phyloP scores from a whole-genome alignment of 2,888 invertebrate species.

The Anagyrus pseudococci region DNA sequence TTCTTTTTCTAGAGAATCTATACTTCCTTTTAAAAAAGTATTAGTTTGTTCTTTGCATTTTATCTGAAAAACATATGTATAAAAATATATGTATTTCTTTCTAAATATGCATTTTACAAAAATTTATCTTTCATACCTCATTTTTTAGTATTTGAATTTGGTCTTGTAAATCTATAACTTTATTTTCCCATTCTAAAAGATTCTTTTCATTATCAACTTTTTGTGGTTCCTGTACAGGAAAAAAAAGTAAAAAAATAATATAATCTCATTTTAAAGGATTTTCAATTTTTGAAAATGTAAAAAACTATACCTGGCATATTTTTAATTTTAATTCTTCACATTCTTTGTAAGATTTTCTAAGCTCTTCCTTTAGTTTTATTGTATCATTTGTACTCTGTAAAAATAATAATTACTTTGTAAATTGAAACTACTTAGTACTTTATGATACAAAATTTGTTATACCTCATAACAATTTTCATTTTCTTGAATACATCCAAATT shows the following conservation, averaged over 20 bases:
- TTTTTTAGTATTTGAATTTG: slow-evolving; percentile 47
- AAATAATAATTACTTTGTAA: background rate
- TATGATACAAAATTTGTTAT: slow-evolving; percentile 2
- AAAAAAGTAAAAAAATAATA: too few species aligned
- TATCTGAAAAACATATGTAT: slow-evolving; percentile 38
- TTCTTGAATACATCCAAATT: slow-evolving; percentile 34
- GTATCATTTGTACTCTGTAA: slow-evolving; percentile 40
- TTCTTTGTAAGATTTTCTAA: slow-evolving; percentile 45
- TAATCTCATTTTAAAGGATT: slow-evolving; percentile 12
- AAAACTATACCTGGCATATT: slow-evolving; percentile 40
- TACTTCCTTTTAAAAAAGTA: slow-evolving; percentile 43
- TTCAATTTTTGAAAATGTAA: background rate
- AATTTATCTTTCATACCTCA: slow-evolving; percentile 46
- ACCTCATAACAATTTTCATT: slow-evolving; percentile 30
- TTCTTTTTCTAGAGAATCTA: slow-evolving; percentile 48
- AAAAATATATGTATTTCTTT: slow-evolving; percentile 6
- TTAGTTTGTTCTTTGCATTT: slow-evolving; percentile 49
- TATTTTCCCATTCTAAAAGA: slow-evolving; percentile 42
- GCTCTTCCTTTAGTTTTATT: slow-evolving; percentile 46
- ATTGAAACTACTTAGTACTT: background rate
- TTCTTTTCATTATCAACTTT: slow-evolving; percentile 40
- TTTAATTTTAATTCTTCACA: slow-evolving; percentile 45
- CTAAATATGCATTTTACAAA: background rate
- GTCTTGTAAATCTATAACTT: slow-evolving; percentile 44
- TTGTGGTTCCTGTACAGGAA: slow-evolving; percentile 41